Percentiles rank a stretch among this genome's conserved stretches.
Evolutionary conservation across 2,888 invertebrate genomes (phyloP).

Genomic region (Anthrax anthrax): DNA sequence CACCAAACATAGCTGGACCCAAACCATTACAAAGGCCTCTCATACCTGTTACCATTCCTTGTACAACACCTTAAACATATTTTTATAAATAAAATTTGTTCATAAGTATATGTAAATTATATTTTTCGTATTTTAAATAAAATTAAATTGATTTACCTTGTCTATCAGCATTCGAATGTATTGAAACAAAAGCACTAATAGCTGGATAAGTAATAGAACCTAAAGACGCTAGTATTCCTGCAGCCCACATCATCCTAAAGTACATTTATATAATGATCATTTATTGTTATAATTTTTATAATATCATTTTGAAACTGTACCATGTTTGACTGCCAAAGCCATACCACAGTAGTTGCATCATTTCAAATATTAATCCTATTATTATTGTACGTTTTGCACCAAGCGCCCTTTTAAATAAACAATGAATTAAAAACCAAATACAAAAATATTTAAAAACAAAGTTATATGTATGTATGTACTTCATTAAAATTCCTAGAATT

Average conservation of each 20-base stretch:
- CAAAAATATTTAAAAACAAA: background rate
- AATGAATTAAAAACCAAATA: conserved; percentile 9
- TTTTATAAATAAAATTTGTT: background rate
- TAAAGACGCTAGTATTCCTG: conserved; percentile 88
- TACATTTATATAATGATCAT: background rate
- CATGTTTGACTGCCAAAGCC: conserved; percentile 92
- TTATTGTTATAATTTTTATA: conserved; percentile 3
- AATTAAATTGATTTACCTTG: conserved; percentile 48
- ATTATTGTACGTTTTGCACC: conserved; percentile 97
- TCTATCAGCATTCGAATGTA: conserved; percentile 93
- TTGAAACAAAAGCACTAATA: conserved; percentile 95
- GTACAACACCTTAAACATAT: conserved; percentile 63
- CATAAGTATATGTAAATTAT: too few relatives aligned
- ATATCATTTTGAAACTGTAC: conserved; percentile 33
- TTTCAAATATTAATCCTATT: conserved; percentile 90
- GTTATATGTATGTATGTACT: conserved; percentile 28
- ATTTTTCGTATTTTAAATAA: too few relatives aligned
- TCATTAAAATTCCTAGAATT: conserved; percentile 66
- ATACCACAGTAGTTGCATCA: conserved; percentile 94
- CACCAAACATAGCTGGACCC: conserved; percentile 96
- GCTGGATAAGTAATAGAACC: conserved; percentile 97
- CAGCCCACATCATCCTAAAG: conserved; percentile 96
- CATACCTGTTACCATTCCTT: conserved; percentile 98
- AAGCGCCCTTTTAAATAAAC: conserved; percentile 41
- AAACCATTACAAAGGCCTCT: conserved; percentile 94